Percentiles rank a stretch among this genome's conserved stretches.
Evolutionary conservation across 64 coral and sea anemone species (phyloP).

Genomic region (Anthopleura sola): DNA sequence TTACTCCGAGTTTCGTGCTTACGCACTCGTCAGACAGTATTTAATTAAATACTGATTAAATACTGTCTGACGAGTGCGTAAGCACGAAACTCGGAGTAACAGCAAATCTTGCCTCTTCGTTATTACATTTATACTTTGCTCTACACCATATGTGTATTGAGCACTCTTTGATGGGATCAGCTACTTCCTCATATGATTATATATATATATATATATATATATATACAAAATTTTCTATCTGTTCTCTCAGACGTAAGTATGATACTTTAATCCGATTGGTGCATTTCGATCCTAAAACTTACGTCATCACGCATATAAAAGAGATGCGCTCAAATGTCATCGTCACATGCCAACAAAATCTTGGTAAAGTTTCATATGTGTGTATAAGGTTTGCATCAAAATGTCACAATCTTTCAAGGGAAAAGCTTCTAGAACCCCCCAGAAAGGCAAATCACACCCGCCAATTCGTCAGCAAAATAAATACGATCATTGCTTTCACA

Average conservation of each 20-base stretch:
- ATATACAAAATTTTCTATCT: neutral
- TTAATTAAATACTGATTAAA: too few species aligned
- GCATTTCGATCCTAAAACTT: constrained; percentile 13
- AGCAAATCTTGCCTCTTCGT: too few species aligned
- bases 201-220: too few species aligned
- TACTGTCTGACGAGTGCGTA: too few species aligned
- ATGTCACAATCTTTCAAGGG: constrained; percentile 2
- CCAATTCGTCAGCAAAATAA: neutral
- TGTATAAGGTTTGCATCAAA: too few species aligned
- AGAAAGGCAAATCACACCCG: neutral
- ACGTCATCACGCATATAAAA: constrained; percentile 20
- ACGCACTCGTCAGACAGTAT: too few species aligned
- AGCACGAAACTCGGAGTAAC: too few species aligned
- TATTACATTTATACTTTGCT: too few species aligned
- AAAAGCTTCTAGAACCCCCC: constrained; percentile 1
- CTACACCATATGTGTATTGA: too few species aligned
- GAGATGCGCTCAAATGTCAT: neutral
- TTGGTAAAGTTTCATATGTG: neutral
- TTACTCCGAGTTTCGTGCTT: too few species aligned
- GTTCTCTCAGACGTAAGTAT: constrained; percentile 6
- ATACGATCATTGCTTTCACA: constrained; percentile 45
- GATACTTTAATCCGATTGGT: constrained; percentile 12
- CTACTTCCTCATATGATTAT: too few species aligned
- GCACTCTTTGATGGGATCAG: too few species aligned
- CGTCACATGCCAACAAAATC: neutral